Conservation (phyloP, 2,888 invertebrate species). For the Trachelus tabidus region DNA sequence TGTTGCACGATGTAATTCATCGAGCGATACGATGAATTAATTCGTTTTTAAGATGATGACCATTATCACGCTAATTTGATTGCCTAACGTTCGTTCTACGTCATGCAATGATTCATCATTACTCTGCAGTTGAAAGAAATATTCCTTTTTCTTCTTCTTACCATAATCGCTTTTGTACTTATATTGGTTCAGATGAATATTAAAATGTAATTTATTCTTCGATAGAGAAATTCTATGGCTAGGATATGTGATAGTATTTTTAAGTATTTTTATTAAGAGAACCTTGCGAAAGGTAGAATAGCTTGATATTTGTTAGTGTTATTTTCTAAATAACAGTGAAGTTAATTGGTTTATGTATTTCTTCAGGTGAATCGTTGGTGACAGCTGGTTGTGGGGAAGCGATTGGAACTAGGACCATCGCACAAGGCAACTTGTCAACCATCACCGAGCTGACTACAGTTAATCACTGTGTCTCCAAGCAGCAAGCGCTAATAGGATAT, state of each 20-base stretch:
- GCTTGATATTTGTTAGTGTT: neutral
- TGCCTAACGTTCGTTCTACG: neutral
- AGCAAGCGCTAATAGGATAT: constrained; percentile 36
- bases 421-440: constrained; percentile 39
- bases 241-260: neutral
- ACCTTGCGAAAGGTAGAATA: neutral
- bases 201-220: neutral
- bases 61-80: neutral
- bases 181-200: neutral
- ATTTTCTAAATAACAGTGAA: neutral
- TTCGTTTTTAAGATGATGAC: neutral
- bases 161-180: neutral
- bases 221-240: neutral
- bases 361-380: constrained; percentile 61
- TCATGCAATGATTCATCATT: neutral
- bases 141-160: neutral
- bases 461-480: constrained; percentile 37
- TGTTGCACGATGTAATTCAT: neutral
- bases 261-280: neutral
- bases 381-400: constrained; percentile 57
- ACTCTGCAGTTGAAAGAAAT: neutral
- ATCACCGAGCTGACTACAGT: constrained; percentile 46
- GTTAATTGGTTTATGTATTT: neutral
- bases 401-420: constrained; percentile 51
- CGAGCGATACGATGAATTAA: neutral